These are phyloP conservation scores for Antechinus flavipes DNA, from an alignment of 2,113 vertebrate species.

Conservation along the genomic window DNA sequence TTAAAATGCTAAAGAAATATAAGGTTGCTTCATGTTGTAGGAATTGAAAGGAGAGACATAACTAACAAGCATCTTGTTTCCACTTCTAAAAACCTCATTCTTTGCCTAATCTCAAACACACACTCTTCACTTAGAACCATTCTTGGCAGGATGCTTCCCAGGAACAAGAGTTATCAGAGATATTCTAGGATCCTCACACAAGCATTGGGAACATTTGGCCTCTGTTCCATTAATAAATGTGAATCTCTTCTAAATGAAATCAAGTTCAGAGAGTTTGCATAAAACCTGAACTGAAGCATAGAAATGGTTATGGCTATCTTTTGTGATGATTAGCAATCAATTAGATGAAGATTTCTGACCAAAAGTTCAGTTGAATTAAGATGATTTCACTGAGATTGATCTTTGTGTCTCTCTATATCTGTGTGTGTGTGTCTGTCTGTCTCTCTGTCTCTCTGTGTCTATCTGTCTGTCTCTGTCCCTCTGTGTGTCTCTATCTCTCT, in stretches of 20 bases:
- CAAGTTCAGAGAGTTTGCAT: conserved; percentile 3
- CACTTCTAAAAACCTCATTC: not conserved
- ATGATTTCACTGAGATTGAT: conserved; percentile 3
- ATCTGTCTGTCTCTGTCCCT: too few species aligned
- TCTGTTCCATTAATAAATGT: not conserved
- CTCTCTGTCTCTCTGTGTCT: too few species aligned
- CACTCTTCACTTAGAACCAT: not conserved
- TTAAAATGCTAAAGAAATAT: not conserved
- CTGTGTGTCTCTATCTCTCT: too few species aligned
- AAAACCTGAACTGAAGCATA: not conserved
- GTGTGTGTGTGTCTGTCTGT: too few species aligned
- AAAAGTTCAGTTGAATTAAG: not conserved
- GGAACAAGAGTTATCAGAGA: not conserved
- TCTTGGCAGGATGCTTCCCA: not conserved
- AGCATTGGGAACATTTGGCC: not conserved
- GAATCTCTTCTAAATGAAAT: conserved; percentile 20
- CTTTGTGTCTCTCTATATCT: not conserved
- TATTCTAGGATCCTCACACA: not conserved
- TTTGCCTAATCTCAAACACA: not conserved
- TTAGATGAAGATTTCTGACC: not conserved
- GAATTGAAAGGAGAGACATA: not conserved
- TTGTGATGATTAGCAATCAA: conserved; percentile 19
- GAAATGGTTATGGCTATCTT: not conserved
- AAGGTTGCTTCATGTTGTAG: not conserved
- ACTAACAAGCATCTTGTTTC: not conserved